These are phyloP conservation scores for Neomorphus geoffroyi DNA, from an alignment of 2,797 vertebrate genomes.

Conservation along the genomic window DNA sequence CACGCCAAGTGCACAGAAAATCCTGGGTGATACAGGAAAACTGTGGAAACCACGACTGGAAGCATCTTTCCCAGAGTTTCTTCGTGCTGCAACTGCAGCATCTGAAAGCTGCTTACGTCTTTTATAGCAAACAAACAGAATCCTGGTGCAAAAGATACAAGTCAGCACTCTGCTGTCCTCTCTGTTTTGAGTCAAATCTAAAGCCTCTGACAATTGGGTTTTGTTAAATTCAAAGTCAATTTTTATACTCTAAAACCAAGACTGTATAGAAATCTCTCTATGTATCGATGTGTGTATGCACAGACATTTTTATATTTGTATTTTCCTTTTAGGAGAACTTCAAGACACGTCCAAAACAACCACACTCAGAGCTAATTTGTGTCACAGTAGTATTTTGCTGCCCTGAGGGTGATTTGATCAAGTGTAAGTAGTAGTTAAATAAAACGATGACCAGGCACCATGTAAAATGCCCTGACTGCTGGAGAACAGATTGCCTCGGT, in stretches of 20 bases:
- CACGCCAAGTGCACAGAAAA: conserved; percentile 5
- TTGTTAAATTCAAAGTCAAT: background rate
- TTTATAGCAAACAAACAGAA: background rate
- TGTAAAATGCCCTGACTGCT: background rate
- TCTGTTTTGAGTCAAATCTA: background rate
- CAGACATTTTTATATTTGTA: background rate
- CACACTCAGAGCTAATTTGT: background rate
- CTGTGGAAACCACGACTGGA: conserved; percentile 29
- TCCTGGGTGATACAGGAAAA: background rate
- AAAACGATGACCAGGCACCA: background rate
- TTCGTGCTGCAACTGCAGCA: conserved; percentile 2
- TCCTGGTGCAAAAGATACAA: conserved; percentile 11
- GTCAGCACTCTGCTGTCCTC: background rate
- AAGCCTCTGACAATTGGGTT: background rate
- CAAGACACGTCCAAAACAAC: background rate
- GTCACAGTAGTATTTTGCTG: background rate
- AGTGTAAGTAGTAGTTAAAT: background rate
- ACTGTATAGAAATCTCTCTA: background rate
- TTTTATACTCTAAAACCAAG: background rate
- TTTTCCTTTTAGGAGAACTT: background rate
- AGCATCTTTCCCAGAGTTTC: background rate
- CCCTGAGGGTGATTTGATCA: background rate
- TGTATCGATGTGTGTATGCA: background rate
- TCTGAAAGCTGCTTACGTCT: conserved; percentile 55
- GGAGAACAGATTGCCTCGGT: background rate